phyloP scores from a whole-genome alignment of 2,888 invertebrate genomes.

The Melangyna quadrimaculata region DNA sequence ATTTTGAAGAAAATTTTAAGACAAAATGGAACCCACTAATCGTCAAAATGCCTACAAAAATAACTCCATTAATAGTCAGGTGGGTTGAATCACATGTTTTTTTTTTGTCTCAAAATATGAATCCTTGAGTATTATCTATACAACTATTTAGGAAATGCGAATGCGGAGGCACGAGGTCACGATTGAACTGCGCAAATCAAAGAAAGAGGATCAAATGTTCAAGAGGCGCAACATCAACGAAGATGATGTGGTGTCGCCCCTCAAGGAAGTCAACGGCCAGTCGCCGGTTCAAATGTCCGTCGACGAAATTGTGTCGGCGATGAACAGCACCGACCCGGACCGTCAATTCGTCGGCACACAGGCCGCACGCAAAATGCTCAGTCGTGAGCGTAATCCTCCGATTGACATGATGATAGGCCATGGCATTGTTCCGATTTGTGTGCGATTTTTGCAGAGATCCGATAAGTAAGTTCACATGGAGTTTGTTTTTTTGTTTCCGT shows the following conservation, averaged over 20 bases:
- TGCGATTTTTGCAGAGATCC: constrained; percentile 87
- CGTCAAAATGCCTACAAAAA: constrained; percentile 90
- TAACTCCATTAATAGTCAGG: constrained; percentile 88
- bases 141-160: constrained; percentile 87
- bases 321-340: constrained; percentile 85
- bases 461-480: constrained; percentile 85
- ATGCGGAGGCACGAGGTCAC: constrained; percentile 93
- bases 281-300: constrained; percentile 83
- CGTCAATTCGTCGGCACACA: constrained; percentile 88
- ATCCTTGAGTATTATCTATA: neutral
- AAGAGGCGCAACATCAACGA: constrained; percentile 92
- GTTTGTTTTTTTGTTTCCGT: neutral
- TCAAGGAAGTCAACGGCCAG: constrained; percentile 82
- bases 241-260: constrained; percentile 81
- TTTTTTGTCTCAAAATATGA: neutral
- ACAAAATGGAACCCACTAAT: constrained; percentile 78
- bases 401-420: constrained; percentile 92
- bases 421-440: constrained; percentile 92
- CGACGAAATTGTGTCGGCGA: constrained; percentile 88
- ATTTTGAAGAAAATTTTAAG: constrained; percentile 29
- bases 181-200: constrained; percentile 94
- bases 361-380: constrained; percentile 92
- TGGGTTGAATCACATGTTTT: constrained; percentile 79
- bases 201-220: constrained; percentile 95
- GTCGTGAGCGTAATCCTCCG: constrained; percentile 94